Evolutionary conservation across 2,113 vertebrate genomes (phyloP), one percentile per base, ranked within the genome.

Genomic region (Mirounga angustirostris): DNA sequence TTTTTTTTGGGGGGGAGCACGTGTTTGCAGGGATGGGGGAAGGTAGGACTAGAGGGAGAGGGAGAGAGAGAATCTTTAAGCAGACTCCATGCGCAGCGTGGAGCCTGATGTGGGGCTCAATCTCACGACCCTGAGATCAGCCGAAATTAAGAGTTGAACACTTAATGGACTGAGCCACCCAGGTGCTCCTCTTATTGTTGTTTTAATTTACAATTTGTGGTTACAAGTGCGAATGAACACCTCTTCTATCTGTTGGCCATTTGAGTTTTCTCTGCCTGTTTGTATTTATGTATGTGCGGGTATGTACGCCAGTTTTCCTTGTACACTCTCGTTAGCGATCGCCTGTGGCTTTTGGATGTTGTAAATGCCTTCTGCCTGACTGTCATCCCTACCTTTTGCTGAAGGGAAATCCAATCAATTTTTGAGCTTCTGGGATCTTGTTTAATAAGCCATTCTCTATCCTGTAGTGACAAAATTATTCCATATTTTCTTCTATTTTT

Each of bases 391-490:
- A 8, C 19, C 36, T 86, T 81, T 74, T 78, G 74, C 18, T 59
- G 36, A 73, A 54, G 50, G 40, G 52, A 91, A 91, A 40, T 7
- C 71, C 82, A 91, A 28, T 80, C 59, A 36, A 18, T 52, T 71
- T 94, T 91, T 89, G 15, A 93, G 18, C 6, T 92, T 89, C 91
- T 18, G 54, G 14, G 26, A 22, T 78, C 22, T 96, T 86, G 7
- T 93, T 91, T 69, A 76, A 52, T 89, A 86, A 89, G 36, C 15
- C 54, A 59, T 40, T 54, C 4, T 50, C 11, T 1, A 33, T 10
- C 18, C 6, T 30, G 90, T 54, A 43, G 22, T 65, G 15, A 30
- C 81, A 78, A 46, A 85, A 26, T 89, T 89, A 92, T 61, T 89
- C 24, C 63, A 3, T 33, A 43, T 80, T 92, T 84, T 95, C 50